Base-by-base conservation (phyloP, 2,888 invertebrate genomes). In the Cataglyphis albicans region DNA sequence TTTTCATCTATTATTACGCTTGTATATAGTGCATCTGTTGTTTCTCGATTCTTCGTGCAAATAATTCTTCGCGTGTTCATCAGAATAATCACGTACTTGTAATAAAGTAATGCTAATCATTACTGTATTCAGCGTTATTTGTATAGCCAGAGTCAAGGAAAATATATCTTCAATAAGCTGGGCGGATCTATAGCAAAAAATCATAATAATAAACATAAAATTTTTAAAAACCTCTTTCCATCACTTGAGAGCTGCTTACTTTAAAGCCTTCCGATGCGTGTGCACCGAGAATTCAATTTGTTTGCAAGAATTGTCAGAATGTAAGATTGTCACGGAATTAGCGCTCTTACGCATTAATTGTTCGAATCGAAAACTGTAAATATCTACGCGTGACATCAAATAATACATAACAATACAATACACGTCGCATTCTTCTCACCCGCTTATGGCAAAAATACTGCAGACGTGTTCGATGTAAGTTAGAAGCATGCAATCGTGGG, bases 51-150 rank as follows among this genome's bases (percentile, higher is more conserved):
- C 15, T 44, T 44, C 5, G 15, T 44, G 4, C 4, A 44, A 5
- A 44, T 44, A 44, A 44, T 44, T 44, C 7, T 52, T 52, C n/a
- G n/a, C n/a, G 7, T 7, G 7, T 29, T 29, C 29, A 29, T 75
- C 52, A 25, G 35, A 6, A 65, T 35, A 1, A 48, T 63, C 15
- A 70, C 78, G 7, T 78, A 84, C 85, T 75, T 85, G 81, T 21
- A 83, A n/a, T 6, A 85, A 52, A 7, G 84, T 84, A 0, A 75
- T 74, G 18, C 85, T 85, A 32, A 85, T 38, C 38, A 70, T 32
- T 32, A 75, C 12, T 21, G 70, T 38, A 29, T 81, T 65, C 29
- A 85, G n/a, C 15, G 1, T 29, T 48, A 84, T 52, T 57, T 84
- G 85, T 29, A 84, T 7, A 0, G 65, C 63, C 0, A 84, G 10